Base-by-base conservation (phyloP, 64 coral and sea anemone species). In the Astreopora myriophthalma region DNA sequence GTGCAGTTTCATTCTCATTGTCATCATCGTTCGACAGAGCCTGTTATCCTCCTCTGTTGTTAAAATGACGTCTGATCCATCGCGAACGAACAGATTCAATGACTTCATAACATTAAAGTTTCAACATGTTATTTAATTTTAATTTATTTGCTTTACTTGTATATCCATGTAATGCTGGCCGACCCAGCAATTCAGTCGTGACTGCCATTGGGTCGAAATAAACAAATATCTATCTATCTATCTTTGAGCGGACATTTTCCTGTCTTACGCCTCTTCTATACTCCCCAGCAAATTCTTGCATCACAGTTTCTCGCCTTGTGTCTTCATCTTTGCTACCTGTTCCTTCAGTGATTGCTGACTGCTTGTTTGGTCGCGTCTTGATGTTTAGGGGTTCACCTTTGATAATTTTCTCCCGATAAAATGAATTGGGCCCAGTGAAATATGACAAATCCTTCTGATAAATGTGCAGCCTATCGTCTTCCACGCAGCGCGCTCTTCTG, bases 331-430 rank as follows among this genome's bases (percentile, higher is more conserved):
- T 67, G n/a, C 55, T 55, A 20, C 87, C 87, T 71, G 58, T 79
- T 79, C 87, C 87, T 27, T 89, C 71, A 7, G 0, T 76, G 14
- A 62, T 73, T 34, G 16, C 13, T 30, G 35, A 39, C 58, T 65
- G 26, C 73, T 89, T 65, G 23, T 25, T 76, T 57, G 49, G 67
- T 44, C 73, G 17, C 13, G 1, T 37, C 48, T 36, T 76, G 7
- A 89, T 35, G 23, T n/a, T n/a, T n/a, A n/a, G n/a, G n/a, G 73
- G 87, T n/a, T 89, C 87, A 20, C 73, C 69, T 9, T 75, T 76
- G 73, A 89, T 89, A 22, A 89, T 89, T 67, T 89, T 89, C 73
- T 89, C 87, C 0, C 31, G 87, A 55, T 89, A 89, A 78, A 62
- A 66, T 79, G 87, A 89, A 44, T 89, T 89, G 20, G 88, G 74